Evolutionary conservation across 2,797 vertebrate genomes (phyloP).

Genomic region (Chiloscyllium punctatum): DNA sequence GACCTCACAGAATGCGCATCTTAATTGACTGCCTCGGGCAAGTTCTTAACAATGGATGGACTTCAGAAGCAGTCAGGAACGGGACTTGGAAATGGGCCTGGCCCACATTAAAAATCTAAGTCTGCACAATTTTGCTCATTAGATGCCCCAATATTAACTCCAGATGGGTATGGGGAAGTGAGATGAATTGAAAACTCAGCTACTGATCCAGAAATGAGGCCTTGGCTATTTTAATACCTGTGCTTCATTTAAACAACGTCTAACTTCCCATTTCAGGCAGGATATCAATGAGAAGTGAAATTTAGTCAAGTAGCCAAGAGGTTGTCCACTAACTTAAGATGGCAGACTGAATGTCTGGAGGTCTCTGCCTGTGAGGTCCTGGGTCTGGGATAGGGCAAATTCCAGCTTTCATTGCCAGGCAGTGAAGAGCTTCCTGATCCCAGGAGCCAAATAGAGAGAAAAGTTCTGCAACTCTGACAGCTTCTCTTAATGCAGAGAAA

Average conservation of each 20-base stretch:
- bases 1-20: no score
- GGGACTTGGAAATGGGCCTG: no score
- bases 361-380: background rate
- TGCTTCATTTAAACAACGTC: background rate
- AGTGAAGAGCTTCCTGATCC: background rate
- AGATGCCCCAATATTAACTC: background rate
- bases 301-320: background rate
- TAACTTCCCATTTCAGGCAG: background rate
- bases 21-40: background rate
- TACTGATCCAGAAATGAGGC: background rate
- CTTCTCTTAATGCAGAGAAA: no score
- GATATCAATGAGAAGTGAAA: background rate
- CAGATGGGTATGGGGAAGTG: background rate
- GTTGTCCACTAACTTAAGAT: no score
- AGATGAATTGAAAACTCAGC: background rate
- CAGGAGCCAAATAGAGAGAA: background rate
- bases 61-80: background rate
- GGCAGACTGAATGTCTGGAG: background rate
- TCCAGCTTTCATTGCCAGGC: background rate
- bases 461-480: no score
- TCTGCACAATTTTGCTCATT: background rate
- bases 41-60: background rate
- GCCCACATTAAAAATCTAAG: background rate
- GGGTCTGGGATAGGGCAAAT: background rate
- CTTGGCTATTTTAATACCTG: background rate